phyloP scores from a whole-genome alignment of 2,113 vertebrate species.

The Noturus placidus region DNA sequence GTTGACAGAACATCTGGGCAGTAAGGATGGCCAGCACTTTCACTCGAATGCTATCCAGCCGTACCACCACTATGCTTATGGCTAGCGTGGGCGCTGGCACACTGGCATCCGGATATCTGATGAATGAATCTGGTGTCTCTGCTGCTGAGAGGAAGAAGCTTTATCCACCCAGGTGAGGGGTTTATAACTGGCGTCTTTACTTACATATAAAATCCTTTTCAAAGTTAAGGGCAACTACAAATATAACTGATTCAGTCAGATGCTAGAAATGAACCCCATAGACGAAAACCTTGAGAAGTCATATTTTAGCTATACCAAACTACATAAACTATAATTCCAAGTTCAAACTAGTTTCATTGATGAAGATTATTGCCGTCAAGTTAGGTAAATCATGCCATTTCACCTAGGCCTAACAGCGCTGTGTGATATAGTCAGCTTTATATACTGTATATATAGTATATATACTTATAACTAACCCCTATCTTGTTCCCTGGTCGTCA shows the following conservation, averaged over 20 bases:
- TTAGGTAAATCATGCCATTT: not conserved
- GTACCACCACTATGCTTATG: conserved; percentile 76
- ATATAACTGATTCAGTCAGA: not conserved
- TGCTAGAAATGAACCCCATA: not conserved
- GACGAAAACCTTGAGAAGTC: not conserved
- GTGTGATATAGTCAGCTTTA: not conserved
- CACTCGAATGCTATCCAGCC: conserved; percentile 80
- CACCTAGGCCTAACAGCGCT: not conserved
- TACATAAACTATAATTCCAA: not conserved
- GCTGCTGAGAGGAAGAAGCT: conserved; percentile 72
- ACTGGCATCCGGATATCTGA: conserved; percentile 78
- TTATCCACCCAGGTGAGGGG: conserved; percentile 83
- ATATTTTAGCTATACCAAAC: not conserved
- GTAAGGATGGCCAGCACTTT: conserved; percentile 81
- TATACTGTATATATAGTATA: too few species aligned
- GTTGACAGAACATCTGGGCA: conserved; percentile 13
- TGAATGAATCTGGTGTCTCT: conserved; percentile 73
- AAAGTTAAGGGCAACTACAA: not conserved
- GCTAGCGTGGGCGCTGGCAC: conserved; percentile 78
- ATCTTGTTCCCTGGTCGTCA: too few species aligned
- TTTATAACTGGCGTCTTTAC: not conserved
- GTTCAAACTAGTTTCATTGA: not conserved
- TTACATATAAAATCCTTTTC: not conserved
- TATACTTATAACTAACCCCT: too few species aligned
- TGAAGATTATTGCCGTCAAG: not conserved